These are phyloP conservation scores for Haliclona indistincta DNA, from an alignment of 37 sponge, comb jelly and placozoan species.

Conservation along the genomic window DNA sequence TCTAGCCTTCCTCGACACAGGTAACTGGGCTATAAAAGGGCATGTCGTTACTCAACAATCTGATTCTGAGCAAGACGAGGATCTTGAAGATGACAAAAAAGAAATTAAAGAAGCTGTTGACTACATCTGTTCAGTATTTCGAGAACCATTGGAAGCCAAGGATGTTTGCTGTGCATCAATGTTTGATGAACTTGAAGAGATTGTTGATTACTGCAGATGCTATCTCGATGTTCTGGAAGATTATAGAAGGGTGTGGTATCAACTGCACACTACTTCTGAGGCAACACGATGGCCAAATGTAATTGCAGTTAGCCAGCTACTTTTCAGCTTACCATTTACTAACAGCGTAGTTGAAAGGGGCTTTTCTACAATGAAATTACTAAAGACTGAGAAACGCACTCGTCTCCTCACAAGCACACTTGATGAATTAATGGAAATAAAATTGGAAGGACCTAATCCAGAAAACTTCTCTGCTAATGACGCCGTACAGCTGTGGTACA, in stretches of 20 bases:
- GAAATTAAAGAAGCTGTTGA: slow-evolving; percentile 52
- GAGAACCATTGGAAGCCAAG: slow-evolving; percentile 58
- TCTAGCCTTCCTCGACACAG: slow-evolving; percentile 45
- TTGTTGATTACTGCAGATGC: slow-evolving; percentile 31
- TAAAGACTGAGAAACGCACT: slow-evolving; percentile 37
- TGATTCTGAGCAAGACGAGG: slow-evolving; percentile 8
- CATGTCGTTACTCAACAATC: background rate
- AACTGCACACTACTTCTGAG: slow-evolving; percentile 50
- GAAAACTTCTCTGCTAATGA: slow-evolving; percentile 27
- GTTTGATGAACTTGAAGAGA: slow-evolving; percentile 51
- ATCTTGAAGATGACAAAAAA: no score
- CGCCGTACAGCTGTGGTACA: slow-evolving; percentile 55
- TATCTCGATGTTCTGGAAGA: slow-evolving; percentile 46
- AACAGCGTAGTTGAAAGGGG: slow-evolving; percentile 48
- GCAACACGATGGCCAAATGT: slow-evolving; percentile 45
- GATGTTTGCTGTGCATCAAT: slow-evolving; percentile 8
- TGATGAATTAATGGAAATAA: slow-evolving; percentile 58
- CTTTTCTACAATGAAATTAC: slow-evolving; percentile 41
- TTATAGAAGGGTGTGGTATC: slow-evolving; percentile 59
- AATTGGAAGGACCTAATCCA: slow-evolving; percentile 52
- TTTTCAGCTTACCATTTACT: slow-evolving; percentile 66
- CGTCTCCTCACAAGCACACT: slow-evolving; percentile 27
- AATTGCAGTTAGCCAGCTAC: slow-evolving; percentile 36
- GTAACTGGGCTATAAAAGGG: slow-evolving; percentile 19
- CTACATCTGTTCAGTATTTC: slow-evolving; percentile 33